Evolutionary conservation across 2,888 invertebrate species (phyloP), one percentile per base, ranked within the genome.

Genomic region (Alcis repandata): DNA sequence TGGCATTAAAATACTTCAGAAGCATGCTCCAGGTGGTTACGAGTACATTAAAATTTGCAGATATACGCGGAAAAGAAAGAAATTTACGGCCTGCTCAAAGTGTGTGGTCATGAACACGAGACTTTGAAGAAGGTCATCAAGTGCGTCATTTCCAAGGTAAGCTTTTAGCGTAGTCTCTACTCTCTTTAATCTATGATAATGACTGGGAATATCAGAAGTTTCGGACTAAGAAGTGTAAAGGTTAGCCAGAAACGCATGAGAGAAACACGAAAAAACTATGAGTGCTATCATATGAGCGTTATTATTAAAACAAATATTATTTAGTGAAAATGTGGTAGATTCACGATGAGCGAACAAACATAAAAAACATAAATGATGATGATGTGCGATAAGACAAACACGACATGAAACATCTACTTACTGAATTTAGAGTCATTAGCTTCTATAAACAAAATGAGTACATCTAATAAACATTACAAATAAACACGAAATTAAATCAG

Each of bases 111-210:
- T 73, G 87, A 91, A 67, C 92, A 93, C 78, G 91, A 90, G 68
- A 84, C 88, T 1, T 74, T 92, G 71, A 90, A 90, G 82, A 91
- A 91, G 84, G 92, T 93, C 78, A 84, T 93, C 68, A 91, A 92
- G 67, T 93, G 92, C 86, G 92, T 92, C 84, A 92, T 92, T 41
- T 86, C 91, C 51, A 92, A 92, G 91, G 92, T 92, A 70, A 79
- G 70, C 43, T 64, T 51, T 64, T 54, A 56, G 27, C 13, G 53
- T 11, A 22, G 43, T 32, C 17, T 38, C 15, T 43, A 33, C 51
- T 51, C 17, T 49, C 10, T 53, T 22, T 22, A 53, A 58, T 53
- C 53, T 59, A 59, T 45, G 19, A 38, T 52, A 15, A 52, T 58
- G 51, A 22, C n/a, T 19, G 17, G 3, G 33, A 43, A 13, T 32